phyloP scores from a whole-genome alignment of 1,140 invertebrate species.

The Macrobrachium nipponense region DNA sequence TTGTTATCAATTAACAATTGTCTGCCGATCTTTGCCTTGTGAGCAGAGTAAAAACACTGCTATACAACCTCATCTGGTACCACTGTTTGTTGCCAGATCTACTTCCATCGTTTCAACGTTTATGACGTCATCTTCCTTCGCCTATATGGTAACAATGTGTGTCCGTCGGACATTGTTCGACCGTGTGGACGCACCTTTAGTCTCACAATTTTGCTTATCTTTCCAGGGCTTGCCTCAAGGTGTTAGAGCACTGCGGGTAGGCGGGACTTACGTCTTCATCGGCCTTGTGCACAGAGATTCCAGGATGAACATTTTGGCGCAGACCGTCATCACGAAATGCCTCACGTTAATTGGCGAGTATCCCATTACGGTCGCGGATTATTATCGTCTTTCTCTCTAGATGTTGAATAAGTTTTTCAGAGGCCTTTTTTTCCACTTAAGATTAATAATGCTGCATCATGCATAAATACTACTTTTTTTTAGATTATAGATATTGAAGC shows the following conservation, averaged over 20 bases:
- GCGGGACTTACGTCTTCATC: slow-evolving; percentile 51
- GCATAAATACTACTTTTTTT: neutral
- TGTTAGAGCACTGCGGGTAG: slow-evolving; percentile 36
- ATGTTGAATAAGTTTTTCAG: neutral
- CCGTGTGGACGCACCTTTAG: too few species aligned
- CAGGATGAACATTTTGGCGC: slow-evolving; percentile 29
- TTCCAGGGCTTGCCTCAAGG: slow-evolving; percentile 37
- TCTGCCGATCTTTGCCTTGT: too few species aligned
- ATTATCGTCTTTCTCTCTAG: neutral
- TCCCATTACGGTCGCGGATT: neutral
- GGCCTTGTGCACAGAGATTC: slow-evolving; percentile 49
- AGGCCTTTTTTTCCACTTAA: too few species aligned
- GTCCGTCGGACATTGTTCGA: too few species aligned
- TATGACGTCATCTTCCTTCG: too few species aligned
- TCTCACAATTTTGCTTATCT: neutral
- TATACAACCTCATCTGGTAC: too few species aligned
- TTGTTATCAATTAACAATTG: too few species aligned
- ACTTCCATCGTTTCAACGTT: too few species aligned
- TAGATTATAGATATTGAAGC: too few species aligned
- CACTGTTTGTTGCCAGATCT: too few species aligned
- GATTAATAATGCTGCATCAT: neutral
- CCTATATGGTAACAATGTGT: too few species aligned
- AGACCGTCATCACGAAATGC: slow-evolving; percentile 47
- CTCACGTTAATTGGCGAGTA: slow-evolving; percentile 40
- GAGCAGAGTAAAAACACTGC: too few species aligned